These are phyloP conservation scores for Rallus limicola DNA, from an alignment of 2,113 vertebrate species.

Conservation along the genomic window DNA sequence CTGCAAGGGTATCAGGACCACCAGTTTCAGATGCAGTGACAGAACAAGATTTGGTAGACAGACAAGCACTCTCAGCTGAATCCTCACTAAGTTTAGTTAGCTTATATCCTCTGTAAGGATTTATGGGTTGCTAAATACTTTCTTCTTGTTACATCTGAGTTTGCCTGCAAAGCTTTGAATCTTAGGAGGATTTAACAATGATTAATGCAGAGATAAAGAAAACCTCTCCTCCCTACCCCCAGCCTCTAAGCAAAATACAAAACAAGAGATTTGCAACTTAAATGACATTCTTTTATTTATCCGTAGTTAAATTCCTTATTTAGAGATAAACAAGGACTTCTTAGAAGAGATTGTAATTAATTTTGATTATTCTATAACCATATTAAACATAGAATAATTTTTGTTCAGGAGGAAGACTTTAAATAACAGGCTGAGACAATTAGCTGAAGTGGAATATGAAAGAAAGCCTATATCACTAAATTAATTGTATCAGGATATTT, in stretches of 20 bases:
- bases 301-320: background rate
- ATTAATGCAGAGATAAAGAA: slow-evolving; percentile 22
- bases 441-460: background rate
- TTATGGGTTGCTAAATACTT: background rate
- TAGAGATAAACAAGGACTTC: background rate
- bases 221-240: background rate
- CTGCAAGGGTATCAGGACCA: background rate
- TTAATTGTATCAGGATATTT: background rate
- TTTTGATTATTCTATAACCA: background rate
- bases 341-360: background rate
- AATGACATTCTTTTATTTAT: background rate
- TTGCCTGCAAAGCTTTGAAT: background rate
- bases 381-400: background rate
- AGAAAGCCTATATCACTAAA: background rate
- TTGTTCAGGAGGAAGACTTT: background rate
- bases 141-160: background rate
- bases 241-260: background rate
- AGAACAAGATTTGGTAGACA: background rate
- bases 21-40: background rate
- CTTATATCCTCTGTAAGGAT: background rate
- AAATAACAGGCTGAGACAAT: background rate
- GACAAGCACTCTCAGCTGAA: background rate
- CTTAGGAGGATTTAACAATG: slow-evolving; percentile 3
- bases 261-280: slow-evolving; percentile 2
- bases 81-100: background rate